Conservation (phyloP, 92 coral and sea anemone genomes). For the Porites evermanni region DNA sequence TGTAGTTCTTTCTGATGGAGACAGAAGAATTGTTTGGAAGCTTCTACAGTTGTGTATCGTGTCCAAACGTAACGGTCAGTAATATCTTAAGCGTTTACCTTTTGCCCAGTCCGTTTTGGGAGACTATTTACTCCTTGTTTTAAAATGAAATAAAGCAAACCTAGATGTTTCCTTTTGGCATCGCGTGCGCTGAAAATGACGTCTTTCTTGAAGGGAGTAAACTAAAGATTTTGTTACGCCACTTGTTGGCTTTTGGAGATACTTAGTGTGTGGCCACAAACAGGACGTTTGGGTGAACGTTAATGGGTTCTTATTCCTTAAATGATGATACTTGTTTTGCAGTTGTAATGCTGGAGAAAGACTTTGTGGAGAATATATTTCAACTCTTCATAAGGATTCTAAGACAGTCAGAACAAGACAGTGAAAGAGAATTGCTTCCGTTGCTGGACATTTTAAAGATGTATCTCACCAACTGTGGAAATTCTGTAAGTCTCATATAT, state of each 20-base stretch:
- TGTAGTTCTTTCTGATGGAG: constrained; percentile 11
- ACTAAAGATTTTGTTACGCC: no score
- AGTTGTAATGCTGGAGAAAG: constrained; percentile 19
- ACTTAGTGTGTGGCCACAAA: no score
- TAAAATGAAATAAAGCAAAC: no score
- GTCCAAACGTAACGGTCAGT: constrained; percentile 24
- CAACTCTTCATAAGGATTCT: constrained; percentile 42
- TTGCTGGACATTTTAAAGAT: constrained; percentile 32
- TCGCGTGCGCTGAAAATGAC: no score
- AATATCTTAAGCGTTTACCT: not conserved
- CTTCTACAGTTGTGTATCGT: constrained; percentile 40
- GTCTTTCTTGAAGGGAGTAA: no score
- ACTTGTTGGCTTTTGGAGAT: no score
- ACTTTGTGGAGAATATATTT: constrained; percentile 31
- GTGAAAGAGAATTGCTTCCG: constrained; percentile 14
- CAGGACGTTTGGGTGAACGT: no score
- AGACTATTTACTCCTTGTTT: not conserved
- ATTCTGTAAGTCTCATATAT: constrained; percentile 7
- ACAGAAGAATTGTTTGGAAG: constrained; percentile 25
- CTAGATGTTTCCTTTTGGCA: no score
- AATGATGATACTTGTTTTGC: not conserved
- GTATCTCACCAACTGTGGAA: constrained; percentile 23
- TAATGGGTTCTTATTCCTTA: no score
- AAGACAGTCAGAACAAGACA: constrained; percentile 14
- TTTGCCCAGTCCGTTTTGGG: not conserved